Evolutionary conservation across 92 coral and sea anemone species (phyloP).

Genomic region (Siderastrea radians): DNA sequence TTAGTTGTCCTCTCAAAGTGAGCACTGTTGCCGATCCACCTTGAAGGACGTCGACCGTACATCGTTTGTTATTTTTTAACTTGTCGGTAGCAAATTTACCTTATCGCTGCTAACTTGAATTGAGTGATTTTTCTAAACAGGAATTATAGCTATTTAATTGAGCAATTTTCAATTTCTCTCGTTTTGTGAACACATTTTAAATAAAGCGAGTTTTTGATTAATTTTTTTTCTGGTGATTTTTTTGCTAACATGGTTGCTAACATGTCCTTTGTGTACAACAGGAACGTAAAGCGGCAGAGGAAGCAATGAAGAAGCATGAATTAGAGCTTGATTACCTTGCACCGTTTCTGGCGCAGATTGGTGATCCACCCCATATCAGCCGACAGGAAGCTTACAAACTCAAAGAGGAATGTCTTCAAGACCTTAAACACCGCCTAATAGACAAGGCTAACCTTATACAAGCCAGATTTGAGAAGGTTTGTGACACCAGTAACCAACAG

Average conservation of each 20-base stretch:
- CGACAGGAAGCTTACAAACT: constrained; percentile 91
- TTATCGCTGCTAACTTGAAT: too few relatives aligned
- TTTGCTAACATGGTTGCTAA: not conserved
- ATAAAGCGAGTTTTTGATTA: too few relatives aligned
- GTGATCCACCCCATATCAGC: constrained; percentile 93
- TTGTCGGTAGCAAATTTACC: too few relatives aligned
- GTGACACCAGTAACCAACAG: not conserved
- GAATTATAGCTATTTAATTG: too few relatives aligned
- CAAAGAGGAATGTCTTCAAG: constrained; percentile 99
- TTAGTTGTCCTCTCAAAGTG: too few relatives aligned
- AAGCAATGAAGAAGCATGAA: constrained; percentile 98
- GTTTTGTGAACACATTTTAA: too few relatives aligned
- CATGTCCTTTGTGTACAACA: constrained; percentile 12
- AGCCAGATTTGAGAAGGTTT: constrained; percentile 98
- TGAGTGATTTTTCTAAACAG: too few relatives aligned
- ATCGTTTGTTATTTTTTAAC: too few relatives aligned
- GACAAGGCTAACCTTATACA: constrained; percentile 98
- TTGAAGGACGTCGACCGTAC: too few relatives aligned
- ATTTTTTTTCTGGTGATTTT: too few relatives aligned
- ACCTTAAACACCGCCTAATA: constrained; percentile 94
- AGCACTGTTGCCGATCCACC: too few relatives aligned
- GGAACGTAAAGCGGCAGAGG: constrained; percentile 97
- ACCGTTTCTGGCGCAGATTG: constrained; percentile 99
- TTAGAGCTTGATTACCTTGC: constrained; percentile 96
- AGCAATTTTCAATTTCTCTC: too few relatives aligned